Conservation (phyloP, 2,888 invertebrate genomes). For the Lycaena phlaeas region DNA sequence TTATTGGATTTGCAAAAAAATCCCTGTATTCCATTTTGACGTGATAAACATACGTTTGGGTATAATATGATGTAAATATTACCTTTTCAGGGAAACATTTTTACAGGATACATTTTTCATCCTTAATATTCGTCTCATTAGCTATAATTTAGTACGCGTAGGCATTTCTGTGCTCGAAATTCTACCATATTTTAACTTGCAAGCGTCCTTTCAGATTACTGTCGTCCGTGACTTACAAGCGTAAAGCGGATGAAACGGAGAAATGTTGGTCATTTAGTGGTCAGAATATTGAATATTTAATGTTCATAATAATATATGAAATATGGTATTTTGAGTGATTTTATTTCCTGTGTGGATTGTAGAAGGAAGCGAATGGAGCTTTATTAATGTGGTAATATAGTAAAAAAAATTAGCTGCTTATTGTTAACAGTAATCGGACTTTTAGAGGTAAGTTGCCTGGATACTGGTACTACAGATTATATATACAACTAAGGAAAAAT, state of each 20-base stretch:
- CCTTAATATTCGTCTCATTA: constrained; percentile 55
- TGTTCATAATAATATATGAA: too few relatives aligned
- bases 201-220: constrained; percentile 47
- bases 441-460: too few relatives aligned
- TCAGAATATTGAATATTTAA: not conserved
- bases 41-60: constrained; percentile 7
- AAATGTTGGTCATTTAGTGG: not conserved
- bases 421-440: too few relatives aligned
- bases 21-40: not conserved
- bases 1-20: not conserved
- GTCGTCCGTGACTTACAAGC: constrained; percentile 23
- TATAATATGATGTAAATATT: constrained; percentile 10
- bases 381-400: too few relatives aligned
- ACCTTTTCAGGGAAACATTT: constrained; percentile 12
- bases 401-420: too few relatives aligned
- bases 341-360: too few relatives aligned
- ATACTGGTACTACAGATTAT: too few relatives aligned
- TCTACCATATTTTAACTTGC: constrained; percentile 51
- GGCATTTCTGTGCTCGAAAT: constrained; percentile 50
- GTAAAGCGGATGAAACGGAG: constrained; percentile 14
- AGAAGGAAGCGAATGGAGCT: too few relatives aligned
- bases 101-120: constrained; percentile 29
- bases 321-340: too few relatives aligned
- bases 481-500: too few relatives aligned
- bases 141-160: constrained; percentile 51